Percentiles rank a stretch among this genome's conserved stretches.
Conservation (phyloP, 2,797 vertebrate genomes). For the Leucoraja ocellata region DNA sequence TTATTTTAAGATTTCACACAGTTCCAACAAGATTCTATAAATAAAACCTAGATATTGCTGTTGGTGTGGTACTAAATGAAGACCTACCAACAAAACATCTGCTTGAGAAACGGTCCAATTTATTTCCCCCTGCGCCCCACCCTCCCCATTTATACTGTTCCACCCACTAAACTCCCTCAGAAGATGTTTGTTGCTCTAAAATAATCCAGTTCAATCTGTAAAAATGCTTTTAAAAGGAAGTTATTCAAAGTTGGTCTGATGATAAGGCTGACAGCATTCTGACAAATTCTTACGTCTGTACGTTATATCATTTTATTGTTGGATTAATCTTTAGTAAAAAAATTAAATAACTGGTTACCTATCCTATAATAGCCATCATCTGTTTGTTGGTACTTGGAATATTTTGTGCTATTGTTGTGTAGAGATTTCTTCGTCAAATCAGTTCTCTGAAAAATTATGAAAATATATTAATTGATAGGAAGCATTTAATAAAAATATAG, state of each 20-base stretch:
- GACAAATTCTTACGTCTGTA: background rate
- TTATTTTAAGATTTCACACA: background rate
- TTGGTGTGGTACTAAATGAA: background rate
- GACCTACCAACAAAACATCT: background rate
- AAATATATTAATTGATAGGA: background rate
- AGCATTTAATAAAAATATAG: background rate
- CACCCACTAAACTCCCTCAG: too few species aligned
- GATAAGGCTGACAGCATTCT: background rate
- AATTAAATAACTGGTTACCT: slow-evolving; percentile 50
- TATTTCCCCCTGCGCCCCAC: too few species aligned
- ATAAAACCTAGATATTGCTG: background rate
- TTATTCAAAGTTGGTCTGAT: background rate
- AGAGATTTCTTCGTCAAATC: background rate
- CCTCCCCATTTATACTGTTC: too few species aligned
- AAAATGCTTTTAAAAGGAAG: background rate
- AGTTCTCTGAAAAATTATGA: slow-evolving; percentile 9
- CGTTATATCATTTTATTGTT: background rate
- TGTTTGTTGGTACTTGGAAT: slow-evolving; percentile 49
- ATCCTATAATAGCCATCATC: slow-evolving; percentile 57
- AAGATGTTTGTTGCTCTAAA: background rate
- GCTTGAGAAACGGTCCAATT: too few species aligned
- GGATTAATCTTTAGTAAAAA: background rate
- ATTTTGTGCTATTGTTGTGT: background rate
- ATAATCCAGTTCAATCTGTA: background rate
- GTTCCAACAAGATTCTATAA: background rate